phyloP scores from a whole-genome alignment of 2,113 vertebrate species.

The Gymnorhina tibicen region DNA sequence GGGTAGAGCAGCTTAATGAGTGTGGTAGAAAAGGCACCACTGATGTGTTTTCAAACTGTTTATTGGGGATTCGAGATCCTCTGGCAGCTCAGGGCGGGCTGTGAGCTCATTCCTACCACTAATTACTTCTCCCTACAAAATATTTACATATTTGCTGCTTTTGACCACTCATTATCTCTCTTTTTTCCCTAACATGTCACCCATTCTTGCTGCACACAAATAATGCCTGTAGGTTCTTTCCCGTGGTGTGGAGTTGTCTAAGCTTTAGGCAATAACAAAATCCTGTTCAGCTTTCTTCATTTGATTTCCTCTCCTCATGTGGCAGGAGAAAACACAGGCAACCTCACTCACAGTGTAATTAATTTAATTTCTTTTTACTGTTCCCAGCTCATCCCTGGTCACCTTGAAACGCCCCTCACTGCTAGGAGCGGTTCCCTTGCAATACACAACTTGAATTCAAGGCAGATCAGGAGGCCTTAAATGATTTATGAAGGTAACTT shows the following conservation, averaged over 20 bases:
- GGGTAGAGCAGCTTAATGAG: background rate
- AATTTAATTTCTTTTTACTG: background rate
- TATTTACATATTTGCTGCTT: background rate
- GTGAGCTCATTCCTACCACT: background rate
- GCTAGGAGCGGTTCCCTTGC: background rate
- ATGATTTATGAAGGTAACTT: background rate
- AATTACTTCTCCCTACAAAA: background rate
- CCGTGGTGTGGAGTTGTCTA: background rate
- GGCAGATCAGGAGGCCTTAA: background rate
- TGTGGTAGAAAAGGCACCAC: background rate
- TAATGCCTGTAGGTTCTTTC: background rate
- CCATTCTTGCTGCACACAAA: background rate
- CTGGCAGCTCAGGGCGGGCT: background rate
- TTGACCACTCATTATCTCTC: background rate
- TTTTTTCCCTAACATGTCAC: background rate
- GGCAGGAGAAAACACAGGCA: background rate
- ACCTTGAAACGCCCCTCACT: background rate
- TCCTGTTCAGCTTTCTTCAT: background rate
- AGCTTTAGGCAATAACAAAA: background rate
- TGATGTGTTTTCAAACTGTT: background rate
- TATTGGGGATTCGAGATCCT: background rate
- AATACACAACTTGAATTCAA: background rate
- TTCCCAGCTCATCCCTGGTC: background rate
- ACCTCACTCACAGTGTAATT: background rate
- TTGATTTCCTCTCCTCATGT: background rate